phyloP scores from a whole-genome alignment of 2,797 vertebrate species.

The Channa striata region DNA sequence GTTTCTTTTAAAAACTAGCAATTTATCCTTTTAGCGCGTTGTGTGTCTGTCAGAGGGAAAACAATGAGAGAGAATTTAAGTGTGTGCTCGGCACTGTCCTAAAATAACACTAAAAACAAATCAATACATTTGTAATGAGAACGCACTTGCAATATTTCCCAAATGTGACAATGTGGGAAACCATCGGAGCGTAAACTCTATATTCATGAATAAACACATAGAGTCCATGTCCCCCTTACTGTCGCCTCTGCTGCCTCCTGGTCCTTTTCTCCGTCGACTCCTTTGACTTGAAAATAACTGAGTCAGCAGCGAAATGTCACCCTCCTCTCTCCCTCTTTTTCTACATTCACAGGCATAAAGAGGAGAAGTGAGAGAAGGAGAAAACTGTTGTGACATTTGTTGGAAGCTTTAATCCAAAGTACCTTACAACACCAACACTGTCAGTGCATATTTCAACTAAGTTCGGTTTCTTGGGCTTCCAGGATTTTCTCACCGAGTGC shows the following conservation, averaged over 20 bases:
- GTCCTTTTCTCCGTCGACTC: too few relatives aligned
- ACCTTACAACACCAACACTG: neutral
- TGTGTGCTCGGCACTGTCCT: too few relatives aligned
- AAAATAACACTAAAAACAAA: too few relatives aligned
- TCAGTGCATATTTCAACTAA: neutral
- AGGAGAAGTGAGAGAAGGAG: neutral
- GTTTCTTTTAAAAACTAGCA: too few relatives aligned
- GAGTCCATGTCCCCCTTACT: too few relatives aligned
- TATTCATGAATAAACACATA: neutral
- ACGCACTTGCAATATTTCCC: neutral
- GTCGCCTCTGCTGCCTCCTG: neutral
- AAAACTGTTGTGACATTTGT: conserved; percentile 8
- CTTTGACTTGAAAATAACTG: neutral
- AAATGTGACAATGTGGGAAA: neutral
- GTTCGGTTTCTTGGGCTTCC: neutral
- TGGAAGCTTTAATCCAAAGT: conserved; percentile 26
- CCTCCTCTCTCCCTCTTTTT: too few relatives aligned
- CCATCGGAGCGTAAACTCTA: neutral
- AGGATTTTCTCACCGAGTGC: neutral
- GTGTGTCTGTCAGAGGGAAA: too few relatives aligned
- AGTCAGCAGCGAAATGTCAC: conserved; percentile 11
- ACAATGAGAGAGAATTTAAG: too few relatives aligned
- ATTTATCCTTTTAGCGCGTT: too few relatives aligned
- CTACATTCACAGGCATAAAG: neutral
- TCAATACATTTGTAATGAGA: neutral